Conservation (phyloP, 1,140 invertebrate genomes). For the Aphelenchoides avenae region DNA sequence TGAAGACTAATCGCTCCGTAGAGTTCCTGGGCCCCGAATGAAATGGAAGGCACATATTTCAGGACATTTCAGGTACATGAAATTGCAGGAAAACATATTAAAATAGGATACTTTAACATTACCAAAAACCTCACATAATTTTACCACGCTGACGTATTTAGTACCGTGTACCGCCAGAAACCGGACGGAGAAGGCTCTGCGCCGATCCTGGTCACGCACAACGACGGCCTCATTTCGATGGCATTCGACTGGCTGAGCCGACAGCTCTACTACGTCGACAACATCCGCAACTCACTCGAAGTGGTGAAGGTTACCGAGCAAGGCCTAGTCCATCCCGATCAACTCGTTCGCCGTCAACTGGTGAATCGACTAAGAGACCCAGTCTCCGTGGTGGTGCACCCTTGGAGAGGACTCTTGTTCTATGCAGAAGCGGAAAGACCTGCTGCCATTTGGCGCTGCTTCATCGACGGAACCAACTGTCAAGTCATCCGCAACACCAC, state of each 20-base stretch:
- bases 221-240: constrained; percentile 92
- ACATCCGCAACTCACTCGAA: constrained; percentile 86
- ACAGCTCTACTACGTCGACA: constrained; percentile 96
- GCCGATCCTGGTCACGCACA: constrained; percentile 87
- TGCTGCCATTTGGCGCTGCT: constrained; percentile 84
- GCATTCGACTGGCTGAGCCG: constrained; percentile 94
- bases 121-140: too few species aligned
- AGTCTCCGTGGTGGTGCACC: constrained; percentile 57
- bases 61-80: too few species aligned
- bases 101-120: too few species aligned
- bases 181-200: constrained; percentile 67
- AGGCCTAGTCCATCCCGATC: constrained; percentile 56
- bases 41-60: too few species aligned
- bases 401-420: constrained; percentile 65
- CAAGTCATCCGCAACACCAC: constrained; percentile 85
- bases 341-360: constrained; percentile 54
- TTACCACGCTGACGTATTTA: too few species aligned
- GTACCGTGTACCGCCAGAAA: constrained; percentile 60
- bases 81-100: too few species aligned
- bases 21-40: too few species aligned
- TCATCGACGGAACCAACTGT: constrained; percentile 78
- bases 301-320: constrained; percentile 68
- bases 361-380: constrained; percentile 47
- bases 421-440: constrained; percentile 94
- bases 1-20: too few species aligned